Evolutionary conservation across 2,888 invertebrate species (phyloP).

Genomic region (Hydraecia micacea): DNA sequence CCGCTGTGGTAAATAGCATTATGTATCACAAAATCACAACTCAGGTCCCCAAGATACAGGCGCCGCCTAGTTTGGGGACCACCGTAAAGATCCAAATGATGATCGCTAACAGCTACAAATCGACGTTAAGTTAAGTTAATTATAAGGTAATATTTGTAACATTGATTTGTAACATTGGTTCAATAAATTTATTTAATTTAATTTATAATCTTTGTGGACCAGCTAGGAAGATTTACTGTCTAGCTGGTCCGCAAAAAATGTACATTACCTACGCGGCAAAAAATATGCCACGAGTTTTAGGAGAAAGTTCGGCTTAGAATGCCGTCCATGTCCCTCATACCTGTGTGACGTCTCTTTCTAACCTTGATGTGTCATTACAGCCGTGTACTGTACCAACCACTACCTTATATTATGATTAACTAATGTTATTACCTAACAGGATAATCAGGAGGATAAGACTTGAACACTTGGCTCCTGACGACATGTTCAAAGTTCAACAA

Average conservation of each 20-base stretch:
- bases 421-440: constrained; percentile 42
- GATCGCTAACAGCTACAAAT: too few species aligned
- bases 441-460: constrained; percentile 55
- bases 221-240: not conserved
- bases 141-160: too few species aligned
- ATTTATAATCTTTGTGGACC: not conserved
- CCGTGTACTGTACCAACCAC: not conserved
- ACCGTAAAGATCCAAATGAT: too few species aligned
- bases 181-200: too few species aligned
- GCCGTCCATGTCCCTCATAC: too few species aligned
- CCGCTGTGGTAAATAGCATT: too few species aligned
- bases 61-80: too few species aligned
- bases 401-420: constrained; percentile 30
- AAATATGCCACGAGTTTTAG: not conserved
- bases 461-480: constrained; percentile 44
- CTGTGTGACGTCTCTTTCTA: not conserved
- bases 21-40: too few species aligned
- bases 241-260: not conserved
- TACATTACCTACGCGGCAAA: not conserved
- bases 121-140: too few species aligned
- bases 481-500: constrained; percentile 45
- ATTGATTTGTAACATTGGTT: too few species aligned
- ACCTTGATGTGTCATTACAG: not conserved
- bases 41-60: too few species aligned
- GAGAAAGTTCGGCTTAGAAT: not conserved